Evolutionary conservation across 2,797 vertebrate species (phyloP), one percentile per base, ranked within the genome.

Genomic region (Distichodus sexfasciatus): DNA sequence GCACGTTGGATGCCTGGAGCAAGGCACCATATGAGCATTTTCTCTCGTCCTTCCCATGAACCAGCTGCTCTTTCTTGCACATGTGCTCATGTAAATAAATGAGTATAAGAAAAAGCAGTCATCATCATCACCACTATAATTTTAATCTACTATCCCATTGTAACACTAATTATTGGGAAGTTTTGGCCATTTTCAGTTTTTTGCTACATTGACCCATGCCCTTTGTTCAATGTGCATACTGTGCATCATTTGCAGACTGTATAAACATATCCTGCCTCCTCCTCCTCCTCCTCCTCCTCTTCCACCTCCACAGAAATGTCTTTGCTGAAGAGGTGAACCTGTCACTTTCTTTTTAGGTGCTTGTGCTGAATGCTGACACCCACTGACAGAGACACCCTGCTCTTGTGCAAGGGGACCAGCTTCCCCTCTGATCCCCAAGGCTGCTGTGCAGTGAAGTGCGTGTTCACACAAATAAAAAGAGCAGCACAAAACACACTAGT

Each of bases 341-440:
- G 63, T 59, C 58, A 60, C 33, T 40, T n/a, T 69, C 66, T 50
- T 50, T 55, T 69, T 69, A 47, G 50, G 53, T 26, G 6, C 31
- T 24, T 15, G 12, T 11, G 4, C 26, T 55, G 35, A 51, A 64
- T 8, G 24, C 46, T 64, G 50, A 63, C 36, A 38, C 31, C 40
- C 59, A 66, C 58, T 71, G 67, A 74, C 54, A 48, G 48, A 17
- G 21, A 36, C 6, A 4, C 6, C n/a, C 4, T 8, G 2, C 31
- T 31, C 23, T 5, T 11, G 26, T 29, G 38, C 36, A 69, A 73
- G 61, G 55, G 66, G 66, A 55, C 59, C 53, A 62, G 28, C 29
- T 24, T 68, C 59, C 17, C 6, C 15, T 63, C 59, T 51, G 4
- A 33, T 51, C 59, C 26, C 51, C 19, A 24, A 6, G 43, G 33